Conservation (phyloP, 2,113 vertebrate species). For the Lathamus discolor region DNA sequence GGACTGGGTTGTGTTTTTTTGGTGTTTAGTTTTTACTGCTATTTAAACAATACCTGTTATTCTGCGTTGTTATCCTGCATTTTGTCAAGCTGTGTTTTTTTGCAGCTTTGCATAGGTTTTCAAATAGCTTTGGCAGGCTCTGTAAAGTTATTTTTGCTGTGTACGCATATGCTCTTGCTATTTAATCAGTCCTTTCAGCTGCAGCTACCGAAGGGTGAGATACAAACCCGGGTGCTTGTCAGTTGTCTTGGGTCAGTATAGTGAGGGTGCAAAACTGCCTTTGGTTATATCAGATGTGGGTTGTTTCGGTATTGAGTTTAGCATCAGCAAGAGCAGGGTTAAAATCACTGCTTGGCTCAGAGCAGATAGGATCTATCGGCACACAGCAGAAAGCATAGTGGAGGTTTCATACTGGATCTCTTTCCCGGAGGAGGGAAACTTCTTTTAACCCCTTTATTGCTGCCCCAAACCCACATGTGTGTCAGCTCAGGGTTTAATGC, state of each 20-base stretch:
- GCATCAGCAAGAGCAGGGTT: not conserved
- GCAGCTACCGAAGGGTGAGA: not conserved
- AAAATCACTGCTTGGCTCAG: not conserved
- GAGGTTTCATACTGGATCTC: constrained; percentile 37
- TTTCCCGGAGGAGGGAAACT: not conserved
- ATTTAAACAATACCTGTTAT: not conserved
- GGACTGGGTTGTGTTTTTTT: not conserved
- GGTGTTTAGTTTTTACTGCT: not conserved
- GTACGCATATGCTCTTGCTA: not conserved
- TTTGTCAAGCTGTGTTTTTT: not conserved
- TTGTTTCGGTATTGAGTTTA: not conserved
- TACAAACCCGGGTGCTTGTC: not conserved
- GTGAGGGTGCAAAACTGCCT: not conserved
- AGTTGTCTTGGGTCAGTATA: not conserved
- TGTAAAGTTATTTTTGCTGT: constrained; percentile 10
- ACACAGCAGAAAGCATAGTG: not conserved
- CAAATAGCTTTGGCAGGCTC: not conserved
- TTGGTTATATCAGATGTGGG: not conserved
- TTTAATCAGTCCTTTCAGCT: not conserved
- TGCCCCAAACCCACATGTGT: not conserved
- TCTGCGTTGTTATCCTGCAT: not conserved
- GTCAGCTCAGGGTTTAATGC: not conserved
- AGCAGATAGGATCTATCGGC: constrained; percentile 3
- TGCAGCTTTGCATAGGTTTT: not conserved
- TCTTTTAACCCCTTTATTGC: not conserved